phyloP scores from a whole-genome alignment of 2,113 vertebrate species.

The Cryptotis parvus region DNA sequence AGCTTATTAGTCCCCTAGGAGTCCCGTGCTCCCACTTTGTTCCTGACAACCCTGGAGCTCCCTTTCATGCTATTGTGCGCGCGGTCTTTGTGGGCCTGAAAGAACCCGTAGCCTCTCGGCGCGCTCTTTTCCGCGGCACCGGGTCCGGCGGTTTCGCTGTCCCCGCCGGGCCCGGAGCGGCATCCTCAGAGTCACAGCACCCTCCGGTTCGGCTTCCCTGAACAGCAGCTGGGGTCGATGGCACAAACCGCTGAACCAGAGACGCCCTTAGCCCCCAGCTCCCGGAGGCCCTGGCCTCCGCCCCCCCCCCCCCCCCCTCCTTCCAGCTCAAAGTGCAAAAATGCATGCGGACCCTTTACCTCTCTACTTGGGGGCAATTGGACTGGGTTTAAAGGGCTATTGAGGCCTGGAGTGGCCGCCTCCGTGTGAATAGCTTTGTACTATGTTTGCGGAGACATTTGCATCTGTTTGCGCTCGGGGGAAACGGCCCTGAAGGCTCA shows the following conservation, averaged over 20 bases:
- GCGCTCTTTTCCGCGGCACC: constrained; percentile 78
- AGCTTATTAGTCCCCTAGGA: constrained; percentile 96
- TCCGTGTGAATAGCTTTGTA: constrained; percentile 91
- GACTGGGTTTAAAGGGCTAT: constrained; percentile 94
- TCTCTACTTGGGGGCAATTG: constrained; percentile 95
- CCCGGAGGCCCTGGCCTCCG: not conserved
- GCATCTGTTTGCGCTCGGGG: constrained; percentile 96
- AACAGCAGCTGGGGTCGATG: constrained; percentile 81
- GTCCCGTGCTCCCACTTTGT: constrained; percentile 97
- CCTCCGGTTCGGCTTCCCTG: constrained; percentile 12
- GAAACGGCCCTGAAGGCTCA: constrained; percentile 84
- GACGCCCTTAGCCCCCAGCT: constrained; percentile 57
- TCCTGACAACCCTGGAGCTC: constrained; percentile 94
- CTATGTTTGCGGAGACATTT: constrained; percentile 94
- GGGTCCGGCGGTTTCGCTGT: not conserved
- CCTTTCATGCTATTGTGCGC: constrained; percentile 98
- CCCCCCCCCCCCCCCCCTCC: constrained; percentile 31
- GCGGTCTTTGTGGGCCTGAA: constrained; percentile 96
- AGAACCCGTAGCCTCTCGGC: constrained; percentile 94
- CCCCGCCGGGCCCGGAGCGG: not conserved
- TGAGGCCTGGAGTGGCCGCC: constrained; percentile 89
- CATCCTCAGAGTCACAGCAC: not conserved
- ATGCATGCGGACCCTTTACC: constrained; percentile 93
- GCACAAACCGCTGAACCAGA: constrained; percentile 88
- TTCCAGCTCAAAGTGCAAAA: constrained; percentile 86